Percentiles rank a stretch among this genome's conserved stretches.
phyloP scores from a whole-genome alignment of 2,888 invertebrate species.

The Agrochola lota region DNA sequence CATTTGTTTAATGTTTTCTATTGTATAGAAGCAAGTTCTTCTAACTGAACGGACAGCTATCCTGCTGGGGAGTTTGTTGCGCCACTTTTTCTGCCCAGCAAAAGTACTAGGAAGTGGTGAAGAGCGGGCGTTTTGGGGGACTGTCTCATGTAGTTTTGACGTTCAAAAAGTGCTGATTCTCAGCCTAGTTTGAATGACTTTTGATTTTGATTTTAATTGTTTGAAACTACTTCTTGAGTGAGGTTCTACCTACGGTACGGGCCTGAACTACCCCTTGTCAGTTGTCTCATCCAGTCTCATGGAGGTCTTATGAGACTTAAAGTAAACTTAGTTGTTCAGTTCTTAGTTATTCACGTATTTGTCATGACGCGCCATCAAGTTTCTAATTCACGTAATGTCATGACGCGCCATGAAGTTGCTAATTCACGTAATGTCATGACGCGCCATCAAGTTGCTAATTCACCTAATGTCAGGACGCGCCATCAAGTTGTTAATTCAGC shows the following conservation, averaged over 20 bases:
- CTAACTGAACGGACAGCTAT: neutral
- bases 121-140: too few relatives aligned
- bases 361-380: too few relatives aligned
- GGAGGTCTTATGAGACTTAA: neutral
- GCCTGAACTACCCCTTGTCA: neutral
- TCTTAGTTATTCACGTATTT: too few relatives aligned
- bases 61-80: neutral
- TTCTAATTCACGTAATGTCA: too few relatives aligned
- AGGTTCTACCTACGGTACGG: neutral
- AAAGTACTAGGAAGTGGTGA: neutral
- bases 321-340: neutral
- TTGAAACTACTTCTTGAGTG: neutral
- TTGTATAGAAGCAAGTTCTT: neutral
- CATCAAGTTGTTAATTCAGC: too few relatives aligned
- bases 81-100: neutral
- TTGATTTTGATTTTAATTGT: neutral
- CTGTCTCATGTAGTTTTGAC: neutral
- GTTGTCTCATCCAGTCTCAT: neutral
- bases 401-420: too few relatives aligned
- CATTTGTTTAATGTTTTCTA: neutral
- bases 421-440: too few relatives aligned
- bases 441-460: too few relatives aligned
- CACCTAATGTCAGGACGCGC: neutral
- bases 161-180: too few relatives aligned
- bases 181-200: neutral